A percentile compares a stretch with the other conserved stretches of the same genome.
Conservation (phyloP, 1,140 invertebrate species). For the Choristoneura fumiferana region DNA sequence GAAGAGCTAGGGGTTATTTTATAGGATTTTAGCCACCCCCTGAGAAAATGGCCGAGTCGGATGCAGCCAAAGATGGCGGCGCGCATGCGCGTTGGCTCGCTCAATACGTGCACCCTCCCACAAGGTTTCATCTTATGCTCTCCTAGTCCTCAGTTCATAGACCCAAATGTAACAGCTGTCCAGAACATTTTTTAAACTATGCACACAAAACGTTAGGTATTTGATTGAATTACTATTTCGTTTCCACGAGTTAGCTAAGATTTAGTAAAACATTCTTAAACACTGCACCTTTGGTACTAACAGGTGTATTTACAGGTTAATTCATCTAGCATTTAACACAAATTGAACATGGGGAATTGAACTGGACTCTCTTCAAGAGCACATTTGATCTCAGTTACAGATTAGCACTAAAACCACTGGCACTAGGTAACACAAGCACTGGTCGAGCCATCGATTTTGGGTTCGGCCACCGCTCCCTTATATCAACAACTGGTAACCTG, state of each 20-base stretch:
- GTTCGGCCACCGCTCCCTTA: constrained; percentile 10
- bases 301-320: not conserved
- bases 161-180: too few species aligned
- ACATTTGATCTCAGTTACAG: too few species aligned
- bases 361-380: too few species aligned
- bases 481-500: constrained; percentile 24
- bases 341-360: too few species aligned
- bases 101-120: constrained; percentile 65
- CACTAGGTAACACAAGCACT: constrained; percentile 25
- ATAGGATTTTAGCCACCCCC: constrained; percentile 22
- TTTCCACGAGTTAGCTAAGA: too few species aligned
- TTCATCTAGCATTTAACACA: too few species aligned
- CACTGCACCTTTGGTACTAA: not conserved
- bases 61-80: constrained; percentile 56
- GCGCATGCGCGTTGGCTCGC: constrained; percentile 63
- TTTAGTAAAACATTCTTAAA: not conserved
- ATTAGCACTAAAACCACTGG: constrained; percentile 10
- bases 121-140: constrained; percentile 32
- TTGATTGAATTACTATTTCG: too few species aligned
- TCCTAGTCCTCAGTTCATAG: not conserved
- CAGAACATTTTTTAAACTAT: not conserved
- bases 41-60: constrained; percentile 57
- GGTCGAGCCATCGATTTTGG: constrained; percentile 6
- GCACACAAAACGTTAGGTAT: not conserved
- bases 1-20: constrained; percentile 8